Evolutionary conservation across 2,888 invertebrate species (phyloP).

Genomic region (Didymodactylos carnosus): DNA sequence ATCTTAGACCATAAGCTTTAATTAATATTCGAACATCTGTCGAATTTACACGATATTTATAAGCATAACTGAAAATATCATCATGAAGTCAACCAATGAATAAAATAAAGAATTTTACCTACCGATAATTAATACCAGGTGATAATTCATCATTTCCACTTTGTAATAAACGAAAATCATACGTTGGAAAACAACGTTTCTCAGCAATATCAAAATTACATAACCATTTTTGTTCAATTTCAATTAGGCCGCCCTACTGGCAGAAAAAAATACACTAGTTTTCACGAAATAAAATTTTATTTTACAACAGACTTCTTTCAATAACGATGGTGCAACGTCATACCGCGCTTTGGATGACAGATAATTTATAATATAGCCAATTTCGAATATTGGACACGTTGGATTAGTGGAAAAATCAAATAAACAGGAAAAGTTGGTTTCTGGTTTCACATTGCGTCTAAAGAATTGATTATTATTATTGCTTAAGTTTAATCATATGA

Average conservation of each 20-base stretch:
- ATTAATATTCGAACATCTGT: conserved; percentile 29
- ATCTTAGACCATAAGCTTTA: conserved; percentile 37
- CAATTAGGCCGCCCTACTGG: conserved; percentile 36
- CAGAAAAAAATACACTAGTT: not conserved
- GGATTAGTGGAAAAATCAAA: not conserved
- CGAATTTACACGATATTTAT: conserved; percentile 24
- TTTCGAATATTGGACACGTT: conserved; percentile 3
- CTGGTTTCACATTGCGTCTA: not conserved
- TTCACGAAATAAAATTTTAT: not conserved
- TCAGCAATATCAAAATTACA: conserved; percentile 37
- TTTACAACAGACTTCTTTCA: not conserved
- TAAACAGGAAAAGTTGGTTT: not conserved
- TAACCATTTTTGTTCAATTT: conserved; percentile 36
- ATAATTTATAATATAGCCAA: conserved; percentile 3
- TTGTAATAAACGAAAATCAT: conserved; percentile 36
- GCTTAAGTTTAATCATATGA: not conserved
- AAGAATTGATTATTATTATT: not conserved
- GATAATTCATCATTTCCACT: conserved; percentile 15
- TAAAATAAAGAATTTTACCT: conserved; percentile 16
- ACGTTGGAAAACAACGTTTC: conserved; percentile 34
- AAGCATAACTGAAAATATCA: not conserved
- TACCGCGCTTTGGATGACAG: not conserved
- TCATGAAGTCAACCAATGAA: too few species aligned
- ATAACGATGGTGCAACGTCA: not conserved
- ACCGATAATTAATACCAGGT: conserved; percentile 21